Conservation (phyloP, 2,113 vertebrate genomes). For the Larimichthys crocea region DNA sequence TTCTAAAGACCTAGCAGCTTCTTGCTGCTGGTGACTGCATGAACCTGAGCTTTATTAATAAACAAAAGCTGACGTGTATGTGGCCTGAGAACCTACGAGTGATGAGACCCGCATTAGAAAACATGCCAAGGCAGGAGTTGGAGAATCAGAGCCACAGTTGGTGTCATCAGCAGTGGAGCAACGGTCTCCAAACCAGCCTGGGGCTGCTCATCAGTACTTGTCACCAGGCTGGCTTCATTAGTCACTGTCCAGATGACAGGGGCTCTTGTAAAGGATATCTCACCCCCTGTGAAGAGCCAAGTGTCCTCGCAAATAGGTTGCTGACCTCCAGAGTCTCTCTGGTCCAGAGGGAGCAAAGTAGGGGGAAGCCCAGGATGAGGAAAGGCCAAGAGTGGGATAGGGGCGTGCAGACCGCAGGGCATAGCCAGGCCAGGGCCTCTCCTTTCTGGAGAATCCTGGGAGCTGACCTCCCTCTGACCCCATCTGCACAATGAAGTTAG, state of each 20-base stretch:
- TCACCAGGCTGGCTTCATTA: constrained; percentile 81
- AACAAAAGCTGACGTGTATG: constrained; percentile 51
- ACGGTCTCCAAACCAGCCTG: constrained; percentile 67
- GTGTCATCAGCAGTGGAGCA: constrained; percentile 65
- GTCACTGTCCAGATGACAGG: constrained; percentile 83
- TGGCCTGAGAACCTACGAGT: constrained; percentile 30
- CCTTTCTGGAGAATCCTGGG: constrained; percentile 56
- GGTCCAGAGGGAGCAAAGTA: constrained; percentile 46
- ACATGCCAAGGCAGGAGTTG: constrained; percentile 49
- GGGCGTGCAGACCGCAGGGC: constrained; percentile 58
- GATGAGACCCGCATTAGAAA: constrained; percentile 32
- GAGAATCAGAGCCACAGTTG: constrained; percentile 50
- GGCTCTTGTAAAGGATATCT: constrained; percentile 81
- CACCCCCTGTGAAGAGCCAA: constrained; percentile 79
- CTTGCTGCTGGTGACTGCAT: constrained; percentile 57
- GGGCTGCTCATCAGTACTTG: constrained; percentile 84
- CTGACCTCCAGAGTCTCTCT: constrained; percentile 75
- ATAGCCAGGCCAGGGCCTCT: constrained; percentile 58
- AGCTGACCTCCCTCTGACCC: constrained; percentile 82
- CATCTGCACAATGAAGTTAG: constrained; percentile 65
- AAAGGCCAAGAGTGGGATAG: constrained; percentile 53
- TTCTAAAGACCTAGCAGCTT: constrained; percentile 47
- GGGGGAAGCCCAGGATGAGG: constrained; percentile 37
- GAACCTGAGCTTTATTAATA: constrained; percentile 59
- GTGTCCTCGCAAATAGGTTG: constrained; percentile 77